A percentile compares a stretch with the other conserved stretches of the same genome.
phyloP scores from a whole-genome alignment of 1,140 invertebrate genomes.

The Chionoecetes opilio region DNA sequence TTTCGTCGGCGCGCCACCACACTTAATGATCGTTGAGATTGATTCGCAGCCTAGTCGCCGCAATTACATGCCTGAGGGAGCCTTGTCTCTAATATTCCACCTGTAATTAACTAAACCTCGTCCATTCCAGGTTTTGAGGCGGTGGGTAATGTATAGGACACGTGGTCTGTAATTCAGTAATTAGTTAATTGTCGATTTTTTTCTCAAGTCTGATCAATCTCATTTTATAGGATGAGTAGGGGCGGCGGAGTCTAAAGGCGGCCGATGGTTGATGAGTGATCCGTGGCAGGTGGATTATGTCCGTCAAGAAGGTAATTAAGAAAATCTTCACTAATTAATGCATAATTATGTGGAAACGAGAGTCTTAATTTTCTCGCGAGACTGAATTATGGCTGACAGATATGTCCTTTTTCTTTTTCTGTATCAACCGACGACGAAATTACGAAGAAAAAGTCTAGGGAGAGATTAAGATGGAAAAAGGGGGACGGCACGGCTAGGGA shows the following conservation, averaged over 20 bases:
- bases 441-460: not conserved
- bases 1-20: not conserved
- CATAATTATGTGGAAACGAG: not conserved
- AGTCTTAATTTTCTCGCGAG: not conserved
- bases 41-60: not conserved
- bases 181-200: not conserved
- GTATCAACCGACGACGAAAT: not conserved
- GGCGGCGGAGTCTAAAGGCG: not conserved
- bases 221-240: not conserved
- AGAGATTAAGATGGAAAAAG: not conserved
- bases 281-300: not conserved
- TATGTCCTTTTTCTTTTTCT: not conserved
- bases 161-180: not conserved
- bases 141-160: not conserved
- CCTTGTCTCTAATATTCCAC: constrained; percentile 19
- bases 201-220: not conserved
- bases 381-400: not conserved
- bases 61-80: not conserved
- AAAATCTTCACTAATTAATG: constrained; percentile 1
- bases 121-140: not conserved
- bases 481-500: not conserved
- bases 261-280: not conserved
- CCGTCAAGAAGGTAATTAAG: not conserved
- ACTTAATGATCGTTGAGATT: not conserved
- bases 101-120: not conserved